Percentiles rank a stretch among this genome's conserved stretches.
phyloP scores from a whole-genome alignment of 2,888 invertebrate species.

The Leptarthrus brevirostris region DNA sequence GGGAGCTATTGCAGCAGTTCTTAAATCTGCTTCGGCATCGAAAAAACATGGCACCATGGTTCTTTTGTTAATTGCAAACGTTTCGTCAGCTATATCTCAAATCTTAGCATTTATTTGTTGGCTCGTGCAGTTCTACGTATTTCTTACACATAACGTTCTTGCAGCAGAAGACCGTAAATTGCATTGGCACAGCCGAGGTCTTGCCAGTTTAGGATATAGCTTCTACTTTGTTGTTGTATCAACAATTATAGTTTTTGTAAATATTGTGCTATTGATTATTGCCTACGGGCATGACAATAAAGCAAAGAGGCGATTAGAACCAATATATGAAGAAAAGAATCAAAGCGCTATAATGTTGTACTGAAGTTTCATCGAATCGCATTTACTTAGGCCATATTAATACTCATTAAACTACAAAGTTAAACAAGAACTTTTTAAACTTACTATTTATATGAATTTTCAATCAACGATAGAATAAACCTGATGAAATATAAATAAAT shows the following conservation, averaged over 20 bases:
- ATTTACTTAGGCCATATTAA: no score
- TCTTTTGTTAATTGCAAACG: conserved; percentile 63
- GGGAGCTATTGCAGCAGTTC: conserved; percentile 65
- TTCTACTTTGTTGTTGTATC: conserved; percentile 73
- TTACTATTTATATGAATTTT: no score
- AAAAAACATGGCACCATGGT: conserved; percentile 64
- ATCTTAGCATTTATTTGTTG: conserved; percentile 82
- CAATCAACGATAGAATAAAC: no score
- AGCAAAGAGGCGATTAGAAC: conserved; percentile 61
- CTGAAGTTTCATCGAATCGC: conserved; percentile 54
- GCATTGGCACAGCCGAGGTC: conserved; percentile 85
- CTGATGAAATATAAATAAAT: no score
- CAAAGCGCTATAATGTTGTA: conserved; percentile 67
- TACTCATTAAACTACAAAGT: no score
- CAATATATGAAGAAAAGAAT: conserved; percentile 64
- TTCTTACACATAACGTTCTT: conserved; percentile 85
- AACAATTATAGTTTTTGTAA: conserved; percentile 63
- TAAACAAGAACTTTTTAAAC: no score
- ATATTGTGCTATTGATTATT: conserved; percentile 62
- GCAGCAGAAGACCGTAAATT: conserved; percentile 81
- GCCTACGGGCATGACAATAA: conserved; percentile 61
- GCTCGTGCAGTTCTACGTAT: conserved; percentile 85
- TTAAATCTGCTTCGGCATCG: conserved; percentile 65
- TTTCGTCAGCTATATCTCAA: conserved; percentile 76
- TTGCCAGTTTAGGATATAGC: conserved; percentile 85